These are phyloP conservation scores for Lagorchestes hirsutus DNA, from an alignment of 2,797 vertebrate genomes.

Conservation along the genomic window DNA sequence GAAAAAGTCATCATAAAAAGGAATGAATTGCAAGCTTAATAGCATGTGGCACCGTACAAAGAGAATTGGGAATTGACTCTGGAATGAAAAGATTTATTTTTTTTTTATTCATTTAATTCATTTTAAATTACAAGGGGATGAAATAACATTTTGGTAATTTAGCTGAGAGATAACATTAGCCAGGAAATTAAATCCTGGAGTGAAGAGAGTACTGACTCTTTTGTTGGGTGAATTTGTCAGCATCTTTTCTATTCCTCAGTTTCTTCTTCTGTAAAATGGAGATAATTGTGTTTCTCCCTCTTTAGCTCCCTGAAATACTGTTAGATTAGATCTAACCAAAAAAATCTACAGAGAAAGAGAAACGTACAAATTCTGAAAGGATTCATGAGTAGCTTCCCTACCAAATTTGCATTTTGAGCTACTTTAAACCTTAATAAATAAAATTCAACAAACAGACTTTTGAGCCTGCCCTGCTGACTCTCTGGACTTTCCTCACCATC, in stretches of 20 bases:
- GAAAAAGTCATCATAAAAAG: constrained; percentile 20
- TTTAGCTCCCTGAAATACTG: neutral
- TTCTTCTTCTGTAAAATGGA: constrained; percentile 9
- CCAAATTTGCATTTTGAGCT: neutral
- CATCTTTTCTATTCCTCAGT: constrained; percentile 4
- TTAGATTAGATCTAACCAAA: neutral
- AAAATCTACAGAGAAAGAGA: neutral
- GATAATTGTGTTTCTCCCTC: neutral
- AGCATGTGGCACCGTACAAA: neutral
- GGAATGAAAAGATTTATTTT: neutral
- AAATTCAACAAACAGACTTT: neutral
- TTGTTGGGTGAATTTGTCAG: constrained; percentile 5
- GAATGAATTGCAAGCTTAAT: constrained; percentile 39
- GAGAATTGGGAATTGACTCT: neutral
- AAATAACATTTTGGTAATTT: constrained; percentile 59
- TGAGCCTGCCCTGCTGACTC: neutral
- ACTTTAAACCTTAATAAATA: neutral
- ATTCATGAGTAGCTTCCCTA: neutral
- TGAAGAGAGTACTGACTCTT: constrained; percentile 45
- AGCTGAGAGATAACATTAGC: constrained; percentile 53
- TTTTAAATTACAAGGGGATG: constrained; percentile 34
- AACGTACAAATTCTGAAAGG: neutral
- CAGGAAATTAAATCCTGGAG: constrained; percentile 30
- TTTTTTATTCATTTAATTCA: constrained; percentile 47
- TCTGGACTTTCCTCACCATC: neutral